Conservation (phyloP, 2,113 vertebrate species). For the Chionodraco myersi region DNA sequence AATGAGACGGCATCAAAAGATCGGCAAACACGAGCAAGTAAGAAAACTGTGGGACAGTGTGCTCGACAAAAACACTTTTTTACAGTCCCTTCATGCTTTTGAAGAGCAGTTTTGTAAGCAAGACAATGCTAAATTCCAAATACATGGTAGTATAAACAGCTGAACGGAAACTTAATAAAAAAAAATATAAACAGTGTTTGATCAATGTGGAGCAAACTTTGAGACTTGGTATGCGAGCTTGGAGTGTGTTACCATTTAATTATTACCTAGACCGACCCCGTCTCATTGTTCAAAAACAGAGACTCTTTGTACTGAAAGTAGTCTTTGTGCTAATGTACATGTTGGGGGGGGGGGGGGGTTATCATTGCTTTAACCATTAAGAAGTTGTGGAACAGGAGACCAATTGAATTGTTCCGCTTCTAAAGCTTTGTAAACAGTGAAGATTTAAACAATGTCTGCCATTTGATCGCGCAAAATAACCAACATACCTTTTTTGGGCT, state of each 20-base stretch:
- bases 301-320: slow-evolving; percentile 21
- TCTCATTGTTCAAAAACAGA: not conserved
- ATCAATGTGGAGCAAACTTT: not conserved
- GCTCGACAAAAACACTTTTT: not conserved
- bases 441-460: slow-evolving; percentile 77
- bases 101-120: not conserved
- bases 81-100: not conserved
- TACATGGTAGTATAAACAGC: not conserved
- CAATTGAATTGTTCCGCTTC: slow-evolving; percentile 65
- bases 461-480: slow-evolving; percentile 75
- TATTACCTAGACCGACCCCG: not conserved
- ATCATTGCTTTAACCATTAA: slow-evolving; percentile 28
- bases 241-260: not conserved
- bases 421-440: slow-evolving; percentile 76
- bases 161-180: not conserved
- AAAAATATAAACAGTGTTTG: not conserved
- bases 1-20: not conserved
- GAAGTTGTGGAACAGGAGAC: slow-evolving; percentile 16
- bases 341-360: not conserved
- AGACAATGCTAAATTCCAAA: not conserved
- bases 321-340: not conserved
- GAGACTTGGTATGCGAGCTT: not conserved
- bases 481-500: slow-evolving; percentile 77
- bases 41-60: not conserved
- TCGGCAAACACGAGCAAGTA: not conserved